These are phyloP conservation scores for Brassicogethes aeneus DNA, from an alignment of 2,888 invertebrate species.

Conservation along the genomic window DNA sequence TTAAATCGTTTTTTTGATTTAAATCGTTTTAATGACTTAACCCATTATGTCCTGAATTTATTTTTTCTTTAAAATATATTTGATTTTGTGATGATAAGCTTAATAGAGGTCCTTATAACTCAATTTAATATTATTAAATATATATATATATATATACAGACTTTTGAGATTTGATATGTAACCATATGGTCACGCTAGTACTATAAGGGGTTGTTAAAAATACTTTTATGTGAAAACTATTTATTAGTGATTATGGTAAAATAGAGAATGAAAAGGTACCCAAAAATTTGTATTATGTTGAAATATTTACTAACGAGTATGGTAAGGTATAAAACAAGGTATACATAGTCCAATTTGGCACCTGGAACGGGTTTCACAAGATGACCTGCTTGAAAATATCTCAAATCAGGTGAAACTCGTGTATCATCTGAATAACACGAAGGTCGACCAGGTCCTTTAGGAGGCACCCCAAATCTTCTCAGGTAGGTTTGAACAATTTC, in stretches of 20 bases:
- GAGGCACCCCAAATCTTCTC: conserved; percentile 6
- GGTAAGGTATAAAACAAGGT: too few species aligned
- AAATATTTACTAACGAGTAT: too few species aligned
- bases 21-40: too few species aligned
- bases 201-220: too few species aligned
- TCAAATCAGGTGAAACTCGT: conserved; percentile 4
- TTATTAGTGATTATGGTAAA: too few species aligned
- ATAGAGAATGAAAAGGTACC: too few species aligned
- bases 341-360: not conserved
- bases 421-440: not conserved
- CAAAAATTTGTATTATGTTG: too few species aligned
- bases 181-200: not conserved
- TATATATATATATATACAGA: not conserved
- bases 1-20: too few species aligned
- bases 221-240: too few species aligned
- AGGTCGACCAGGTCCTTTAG: conserved; percentile 10
- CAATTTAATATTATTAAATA: not conserved
- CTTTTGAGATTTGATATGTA: not conserved
- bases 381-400: conserved; percentile 6
- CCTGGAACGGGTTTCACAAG: conserved; percentile 8
- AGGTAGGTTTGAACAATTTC: conserved; percentile 11
- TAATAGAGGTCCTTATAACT: not conserved
- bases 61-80: too few species aligned
- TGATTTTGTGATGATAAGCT: too few species aligned
- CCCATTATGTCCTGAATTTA: too few species aligned